Evolutionary conservation across 2,113 vertebrate species (phyloP).

Genomic region (Ophiodon elongatus): DNA sequence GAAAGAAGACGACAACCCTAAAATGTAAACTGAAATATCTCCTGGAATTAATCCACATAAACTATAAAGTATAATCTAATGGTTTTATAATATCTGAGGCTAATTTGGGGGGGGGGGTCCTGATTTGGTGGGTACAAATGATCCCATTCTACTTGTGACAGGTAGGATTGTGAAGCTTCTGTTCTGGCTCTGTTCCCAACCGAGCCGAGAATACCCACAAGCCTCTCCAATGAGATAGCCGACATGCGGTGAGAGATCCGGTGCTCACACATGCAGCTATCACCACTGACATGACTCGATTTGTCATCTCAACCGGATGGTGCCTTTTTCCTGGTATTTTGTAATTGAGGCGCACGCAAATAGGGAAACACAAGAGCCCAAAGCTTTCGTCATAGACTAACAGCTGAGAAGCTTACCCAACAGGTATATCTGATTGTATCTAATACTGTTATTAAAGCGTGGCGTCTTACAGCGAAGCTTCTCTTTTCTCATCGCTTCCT

Average conservation of each 20-base stretch:
- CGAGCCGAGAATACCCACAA: neutral
- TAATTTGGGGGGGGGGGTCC: neutral
- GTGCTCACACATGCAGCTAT: neutral
- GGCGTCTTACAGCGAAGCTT: conserved; percentile 91
- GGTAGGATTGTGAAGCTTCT: neutral
- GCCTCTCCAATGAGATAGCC: neutral
- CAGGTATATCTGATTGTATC: neutral
- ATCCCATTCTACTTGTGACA: neutral
- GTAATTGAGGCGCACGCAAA: neutral
- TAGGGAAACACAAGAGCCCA: neutral
- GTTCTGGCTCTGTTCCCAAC: neutral
- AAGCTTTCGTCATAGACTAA: neutral
- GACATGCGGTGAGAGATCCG: conserved; percentile 13
- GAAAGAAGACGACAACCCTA: neutral
- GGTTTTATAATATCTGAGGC: neutral
- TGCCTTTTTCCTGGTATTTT: neutral
- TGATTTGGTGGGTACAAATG: neutral
- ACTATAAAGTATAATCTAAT: neutral
- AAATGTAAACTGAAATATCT: neutral
- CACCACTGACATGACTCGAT: too few relatives aligned
- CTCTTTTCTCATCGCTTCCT: conserved; percentile 82
- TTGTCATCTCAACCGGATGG: neutral
- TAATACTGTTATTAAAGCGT: neutral
- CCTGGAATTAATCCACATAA: neutral
- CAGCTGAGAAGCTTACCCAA: neutral